Base-by-base conservation (phyloP, 1,140 invertebrate genomes). In the Campoletis sonorensis region DNA sequence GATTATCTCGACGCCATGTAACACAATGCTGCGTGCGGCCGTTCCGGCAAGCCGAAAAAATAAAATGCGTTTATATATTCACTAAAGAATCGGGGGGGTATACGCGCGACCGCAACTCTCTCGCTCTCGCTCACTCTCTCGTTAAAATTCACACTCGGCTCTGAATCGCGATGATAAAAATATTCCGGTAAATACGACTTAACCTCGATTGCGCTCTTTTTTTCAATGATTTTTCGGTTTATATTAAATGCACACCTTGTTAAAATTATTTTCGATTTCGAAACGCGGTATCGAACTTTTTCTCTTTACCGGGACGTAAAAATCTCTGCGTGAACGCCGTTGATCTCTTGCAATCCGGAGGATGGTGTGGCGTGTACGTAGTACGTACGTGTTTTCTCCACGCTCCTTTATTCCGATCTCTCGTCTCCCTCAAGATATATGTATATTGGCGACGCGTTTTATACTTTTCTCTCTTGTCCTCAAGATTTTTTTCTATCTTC, bases 1-100 rank as follows among this genome's bases (percentile, higher is more conserved):
- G 40, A 21, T 23, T 21, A 40, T 21, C 33, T 73, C 5, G 71
- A 73, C 71, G 71, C 71, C 71, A 73, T 73, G 71, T 71, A 23
- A 71, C 45, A 73, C 37, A 71, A 71, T 30, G 68, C 68, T n/a
- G 71, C 8, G 54, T 58, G 54, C 54, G 54, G 18, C 21, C 54
- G 54, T 13, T 58, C 21, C 21, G 54, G 54, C 18, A 21, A 58
- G 21, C 7, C 18, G 21, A 23, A 58, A n/a, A 58, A 58, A 58
- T 21, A 58, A 58, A 16, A 54, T n/a, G 49, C 11, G 54, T 4
- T 11, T 58, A 23, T 58, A 58, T 58, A 8, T 58, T 58, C 18
- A 23, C 54, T 1, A n/a, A 58, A 23, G 18, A 58, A 58, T 45
- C 40, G 40, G 40, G 40, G 40, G 21, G 54, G 54, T 18, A 16